phyloP scores from a whole-genome alignment of 2,113 vertebrate genomes.

The Campylomormyrus tamandua region DNA sequence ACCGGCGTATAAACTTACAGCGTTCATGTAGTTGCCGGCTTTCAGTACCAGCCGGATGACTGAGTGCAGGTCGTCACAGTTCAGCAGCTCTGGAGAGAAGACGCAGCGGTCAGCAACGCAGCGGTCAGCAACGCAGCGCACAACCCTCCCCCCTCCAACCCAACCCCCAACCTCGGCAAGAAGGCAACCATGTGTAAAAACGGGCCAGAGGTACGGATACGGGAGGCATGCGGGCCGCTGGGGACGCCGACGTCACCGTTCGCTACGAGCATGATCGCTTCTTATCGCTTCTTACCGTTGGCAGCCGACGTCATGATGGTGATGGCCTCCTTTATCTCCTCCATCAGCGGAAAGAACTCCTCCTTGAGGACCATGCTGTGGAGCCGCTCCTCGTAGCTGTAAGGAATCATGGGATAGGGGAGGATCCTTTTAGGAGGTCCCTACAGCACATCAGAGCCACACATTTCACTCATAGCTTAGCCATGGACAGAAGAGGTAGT shows the following conservation, averaged over 20 bases:
- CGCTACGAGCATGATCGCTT: not conserved
- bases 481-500: not conserved
- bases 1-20: slow-evolving; percentile 48
- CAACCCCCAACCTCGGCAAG: not conserved
- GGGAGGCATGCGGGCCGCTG: not conserved
- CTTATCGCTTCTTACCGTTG: slow-evolving; percentile 46
- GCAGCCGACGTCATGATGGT: slow-evolving; percentile 59
- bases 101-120: not conserved
- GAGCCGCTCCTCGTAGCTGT: slow-evolving; percentile 60
- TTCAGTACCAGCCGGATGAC: slow-evolving; percentile 70
- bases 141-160: no score
- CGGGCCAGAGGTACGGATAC: not conserved
- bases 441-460: not conserved
- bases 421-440: not conserved
- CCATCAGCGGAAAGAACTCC: slow-evolving; percentile 67
- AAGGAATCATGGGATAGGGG: not conserved
- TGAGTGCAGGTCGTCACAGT: slow-evolving; percentile 67
- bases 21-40: slow-evolving; percentile 74
- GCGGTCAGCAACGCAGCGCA: not conserved
- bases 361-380: slow-evolving; percentile 63
- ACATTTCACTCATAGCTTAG: not conserved
- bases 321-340: slow-evolving; percentile 54
- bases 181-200: not conserved
- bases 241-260: not conserved
- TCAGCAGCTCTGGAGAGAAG: slow-evolving; percentile 57